Evolutionary conservation across 2,888 invertebrate species (phyloP).

Genomic region (Cecidostiba fungosa): DNA sequence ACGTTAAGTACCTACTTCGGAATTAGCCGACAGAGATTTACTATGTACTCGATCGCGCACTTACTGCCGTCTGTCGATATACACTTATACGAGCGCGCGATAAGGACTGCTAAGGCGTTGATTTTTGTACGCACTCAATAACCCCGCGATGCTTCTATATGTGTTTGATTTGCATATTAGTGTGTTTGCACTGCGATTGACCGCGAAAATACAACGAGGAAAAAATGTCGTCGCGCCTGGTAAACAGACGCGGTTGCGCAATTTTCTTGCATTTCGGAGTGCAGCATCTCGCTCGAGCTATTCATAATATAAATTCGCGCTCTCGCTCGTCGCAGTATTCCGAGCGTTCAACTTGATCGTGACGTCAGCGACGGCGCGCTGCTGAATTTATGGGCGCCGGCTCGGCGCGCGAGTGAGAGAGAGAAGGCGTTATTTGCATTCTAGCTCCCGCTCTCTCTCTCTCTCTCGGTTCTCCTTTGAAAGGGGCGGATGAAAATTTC

Average conservation of each 20-base stretch:
- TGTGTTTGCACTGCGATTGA: slow-evolving; percentile 1
- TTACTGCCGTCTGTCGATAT: slow-evolving; percentile 2
- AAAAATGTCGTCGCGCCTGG: too few species aligned
- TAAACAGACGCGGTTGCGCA: slow-evolving; percentile 36
- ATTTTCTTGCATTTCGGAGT: slow-evolving; percentile 55
- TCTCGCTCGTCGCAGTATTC: slow-evolving; percentile 53
- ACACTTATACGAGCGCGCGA: background rate
- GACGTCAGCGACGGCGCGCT: slow-evolving; percentile 52
- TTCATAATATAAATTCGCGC: slow-evolving; percentile 55
- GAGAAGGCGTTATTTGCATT: slow-evolving; percentile 60
- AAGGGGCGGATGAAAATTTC: slow-evolving; percentile 41
- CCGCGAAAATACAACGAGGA: background rate
- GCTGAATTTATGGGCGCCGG: slow-evolving; percentile 53
- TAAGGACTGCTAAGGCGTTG: background rate
- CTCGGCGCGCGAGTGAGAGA: slow-evolving; percentile 19
- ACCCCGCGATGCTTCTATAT: background rate
- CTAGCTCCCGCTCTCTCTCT: slow-evolving; percentile 30
- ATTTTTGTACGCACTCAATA: background rate
- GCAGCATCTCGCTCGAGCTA: slow-evolving; percentile 45
- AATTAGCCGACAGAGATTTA: slow-evolving; percentile 28
- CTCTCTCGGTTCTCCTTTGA: background rate
- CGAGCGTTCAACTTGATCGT: slow-evolving; percentile 63
- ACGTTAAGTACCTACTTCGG: slow-evolving; percentile 47
- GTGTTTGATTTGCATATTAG: too few species aligned
- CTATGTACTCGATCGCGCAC: slow-evolving; percentile 37